Base-by-base conservation (phyloP, 2,888 invertebrate genomes). In the Scrobipalpa costella region DNA sequence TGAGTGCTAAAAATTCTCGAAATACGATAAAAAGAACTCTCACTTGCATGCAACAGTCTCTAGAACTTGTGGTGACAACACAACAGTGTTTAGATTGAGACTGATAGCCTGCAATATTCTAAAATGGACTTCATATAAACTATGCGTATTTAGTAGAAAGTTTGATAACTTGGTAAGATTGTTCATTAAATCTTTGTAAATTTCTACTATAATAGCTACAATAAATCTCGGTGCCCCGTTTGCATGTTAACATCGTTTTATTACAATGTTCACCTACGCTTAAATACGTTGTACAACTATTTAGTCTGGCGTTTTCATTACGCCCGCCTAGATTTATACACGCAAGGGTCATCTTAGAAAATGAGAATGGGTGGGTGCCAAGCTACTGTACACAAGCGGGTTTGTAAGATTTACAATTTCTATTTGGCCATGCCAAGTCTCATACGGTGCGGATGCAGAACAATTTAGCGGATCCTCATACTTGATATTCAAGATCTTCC, bases 321-420 rank as follows among this genome's bases (percentile, higher is more conserved):
- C 79, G 66, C 66, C 63, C 64, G 67, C 62, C 71, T 71, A 73
- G 75, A 84, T 86, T 83, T 83, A 85, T 82, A 77, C 74, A 76
- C 79, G 73, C 69, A 66, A 69, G 76, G 80, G 85, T 83, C 83
- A 84, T 86, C 80, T 79, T 73, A 81, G 81, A 81, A 81, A 82
- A 85, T 85, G 80, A 75, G 76, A 79, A 81, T 80, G 74, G 77
- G 72, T 69, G 72, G 66, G 70, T 75, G 78, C 79, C 74, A 74
- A 79, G 77, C 68, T 69, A 65, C 27, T 38, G 27, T 27, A 44
- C 44, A 9, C n/a, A 6, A n/a, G 69, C 61, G 68, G 69, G 70
- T 75, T 74, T 72, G 75, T 69, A 68, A 74, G 77, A 79, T 80
- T 80, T 77, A 79, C 75, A 72, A 76, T 78, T 73, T 77, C 74